Base-by-base conservation (phyloP, 2,797 vertebrate genomes). In the Ataeniobius toweri region DNA sequence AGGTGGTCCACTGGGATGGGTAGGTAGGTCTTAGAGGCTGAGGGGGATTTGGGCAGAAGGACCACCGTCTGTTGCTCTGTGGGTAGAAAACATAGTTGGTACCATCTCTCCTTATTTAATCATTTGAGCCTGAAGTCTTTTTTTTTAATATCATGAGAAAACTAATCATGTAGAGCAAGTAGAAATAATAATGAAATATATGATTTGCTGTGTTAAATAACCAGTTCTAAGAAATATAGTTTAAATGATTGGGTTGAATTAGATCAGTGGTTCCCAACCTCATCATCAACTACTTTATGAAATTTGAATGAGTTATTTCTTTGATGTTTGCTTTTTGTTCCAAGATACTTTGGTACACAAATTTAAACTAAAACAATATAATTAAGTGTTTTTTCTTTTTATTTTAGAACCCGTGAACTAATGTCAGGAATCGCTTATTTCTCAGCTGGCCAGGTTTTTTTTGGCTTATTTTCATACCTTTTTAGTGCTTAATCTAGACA, bases 61-160 rank as follows among this genome's bases (percentile, higher is more conserved):
- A 98, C 98, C 83, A 98, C 98, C n/a, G 97, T 95, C 88, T 99
- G 98, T 94, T 98, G 97, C 85, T 99, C 98, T 99, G 96, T 91
- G 77, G 87, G 73, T 2, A 74, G 61, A 75, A 26, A 22, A 76
- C 20, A 71, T 14, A 44, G 51, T 9, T 50, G 18, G 2, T 83
- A 73, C 31, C 83, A 77, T 24, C 28, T 39, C 59, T 6, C 53
- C 8, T 61, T 4, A 6, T 72, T 78, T 26, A n/a, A 48, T 71
- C 2, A 59, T 24, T 70, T 70, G 18, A 16, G 5, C 5, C 12
- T 55, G 16, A 46, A 56, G 20, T 5, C 20, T 13, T 63, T 9
- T 63, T 9, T 39, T 22, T 1, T 13, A 22, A 5, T 31, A 18
- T 31, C 50, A 13, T 24, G 68, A 46, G 24, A 53, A 39, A 53